Percentiles rank a stretch among this genome's conserved stretches.
Conservation (phyloP, 2,113 vertebrate genomes). For the Cacatua alba region DNA sequence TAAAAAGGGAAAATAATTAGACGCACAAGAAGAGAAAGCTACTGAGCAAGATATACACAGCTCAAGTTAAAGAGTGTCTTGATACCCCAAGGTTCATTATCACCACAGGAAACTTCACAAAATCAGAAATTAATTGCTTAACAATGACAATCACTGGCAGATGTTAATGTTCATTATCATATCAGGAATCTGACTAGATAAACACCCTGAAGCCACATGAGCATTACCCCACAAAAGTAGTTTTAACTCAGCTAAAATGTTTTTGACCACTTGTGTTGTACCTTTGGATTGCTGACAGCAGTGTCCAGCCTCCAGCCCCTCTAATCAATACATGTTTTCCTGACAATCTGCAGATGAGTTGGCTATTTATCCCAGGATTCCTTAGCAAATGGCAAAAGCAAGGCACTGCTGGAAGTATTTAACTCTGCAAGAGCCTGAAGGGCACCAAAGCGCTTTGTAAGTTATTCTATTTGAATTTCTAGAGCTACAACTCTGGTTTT, state of each 20-base stretch:
- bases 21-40: not conserved
- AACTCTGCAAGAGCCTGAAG: not conserved
- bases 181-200: not conserved
- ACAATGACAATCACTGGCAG: not conserved
- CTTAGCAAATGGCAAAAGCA: conserved; percentile 37
- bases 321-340: not conserved
- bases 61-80: not conserved
- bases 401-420: not conserved
- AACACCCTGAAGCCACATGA: not conserved
- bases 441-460: not conserved
- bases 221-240: not conserved
- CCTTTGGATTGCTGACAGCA: not conserved
- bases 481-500: not conserved
- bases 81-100: not conserved
- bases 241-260: not conserved
- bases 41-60: not conserved
- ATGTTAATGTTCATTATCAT: not conserved
- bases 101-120: not conserved
- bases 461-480: not conserved
- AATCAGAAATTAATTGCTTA: conserved; percentile 30
- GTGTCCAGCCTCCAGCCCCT: not conserved
- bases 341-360: not conserved
- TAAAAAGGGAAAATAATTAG: not conserved
- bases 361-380: not conserved
- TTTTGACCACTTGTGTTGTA: not conserved